Evolutionary conservation across 1,140 invertebrate species (phyloP).

Genomic region (Cotesia vestalis): DNA sequence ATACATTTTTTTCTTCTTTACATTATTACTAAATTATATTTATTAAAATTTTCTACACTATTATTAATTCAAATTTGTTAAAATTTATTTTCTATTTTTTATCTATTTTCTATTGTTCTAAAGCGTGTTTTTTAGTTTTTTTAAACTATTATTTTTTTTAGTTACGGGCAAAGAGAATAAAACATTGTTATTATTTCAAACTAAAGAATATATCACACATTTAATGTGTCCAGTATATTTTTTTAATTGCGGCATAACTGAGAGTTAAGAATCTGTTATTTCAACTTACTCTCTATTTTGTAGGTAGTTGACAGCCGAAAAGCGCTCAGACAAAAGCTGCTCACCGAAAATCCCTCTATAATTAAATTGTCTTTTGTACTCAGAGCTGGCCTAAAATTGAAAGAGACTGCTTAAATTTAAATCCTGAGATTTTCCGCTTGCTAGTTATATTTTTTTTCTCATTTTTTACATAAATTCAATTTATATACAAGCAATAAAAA

Average conservation of each 20-base stretch:
- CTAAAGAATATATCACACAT: too few species aligned
- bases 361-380: slow-evolving; percentile 60
- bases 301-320: slow-evolving; percentile 1
- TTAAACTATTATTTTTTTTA: too few species aligned
- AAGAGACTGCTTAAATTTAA: slow-evolving; percentile 26
- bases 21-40: too few species aligned
- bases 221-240: too few species aligned
- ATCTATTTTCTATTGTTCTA: too few species aligned
- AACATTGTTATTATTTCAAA: too few species aligned
- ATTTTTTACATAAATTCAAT: slow-evolving; percentile 10
- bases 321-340: slow-evolving; percentile 27
- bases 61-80: too few species aligned
- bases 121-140: too few species aligned
- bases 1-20: too few species aligned
- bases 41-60: too few species aligned
- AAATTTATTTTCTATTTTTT: too few species aligned
- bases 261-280: background rate
- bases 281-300: slow-evolving; percentile 5
- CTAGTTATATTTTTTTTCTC: slow-evolving; percentile 11
- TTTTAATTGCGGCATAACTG: background rate
- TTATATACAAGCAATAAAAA: background rate
- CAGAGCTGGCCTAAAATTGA: slow-evolving; percentile 49
- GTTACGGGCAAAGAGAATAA: too few species aligned
- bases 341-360: slow-evolving; percentile 53
- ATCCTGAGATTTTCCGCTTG: background rate